Percentiles rank a stretch among this genome's conserved stretches.
These are phyloP conservation scores for Menidia menidia DNA, from an alignment of 2,797 vertebrate genomes.

Conservation along the genomic window DNA sequence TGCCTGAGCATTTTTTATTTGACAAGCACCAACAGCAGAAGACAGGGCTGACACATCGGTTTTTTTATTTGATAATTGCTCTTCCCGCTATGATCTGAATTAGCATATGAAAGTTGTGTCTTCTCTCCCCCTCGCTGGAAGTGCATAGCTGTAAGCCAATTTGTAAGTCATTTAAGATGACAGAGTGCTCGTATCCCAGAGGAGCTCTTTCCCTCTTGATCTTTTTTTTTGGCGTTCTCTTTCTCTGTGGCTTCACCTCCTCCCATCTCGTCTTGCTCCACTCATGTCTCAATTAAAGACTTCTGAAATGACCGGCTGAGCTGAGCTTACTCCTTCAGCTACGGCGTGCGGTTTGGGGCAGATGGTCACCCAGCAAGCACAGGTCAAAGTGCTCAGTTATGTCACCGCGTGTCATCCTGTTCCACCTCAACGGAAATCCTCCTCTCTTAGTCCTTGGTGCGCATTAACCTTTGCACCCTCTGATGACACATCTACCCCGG, in stretches of 20 bases:
- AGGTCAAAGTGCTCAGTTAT: conserved; percentile 45
- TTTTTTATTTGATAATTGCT: conserved; percentile 73
- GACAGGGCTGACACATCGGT: conserved; percentile 44
- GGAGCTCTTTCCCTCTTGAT: conserved; percentile 71
- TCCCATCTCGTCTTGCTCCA: conserved; percentile 40
- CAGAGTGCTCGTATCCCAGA: conserved; percentile 79
- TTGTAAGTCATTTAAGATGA: conserved; percentile 83
- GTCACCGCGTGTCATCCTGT: conserved; percentile 33
- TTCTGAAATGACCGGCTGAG: conserved; percentile 47
- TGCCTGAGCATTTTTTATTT: conserved; percentile 3
- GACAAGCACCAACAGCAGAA: conserved; percentile 16
- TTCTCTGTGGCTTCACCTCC: conserved; percentile 21
- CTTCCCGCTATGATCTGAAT: conserved; percentile 74
- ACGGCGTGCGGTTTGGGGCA: conserved; percentile 34
- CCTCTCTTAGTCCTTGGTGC: conserved; percentile 39
- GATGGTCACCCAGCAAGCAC: conserved; percentile 45
- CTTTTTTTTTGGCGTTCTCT: conserved; percentile 51
- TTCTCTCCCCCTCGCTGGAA: conserved; percentile 50
- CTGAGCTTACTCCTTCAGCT: conserved; percentile 28
- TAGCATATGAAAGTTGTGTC: conserved; percentile 81
- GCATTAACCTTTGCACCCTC: conserved; percentile 24
- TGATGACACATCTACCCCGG: conserved; percentile 10
- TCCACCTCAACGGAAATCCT: conserved; percentile 22
- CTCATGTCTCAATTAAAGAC: conserved; percentile 66
- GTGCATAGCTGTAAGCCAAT: conserved; percentile 76